Evolutionary conservation across 2,797 vertebrate genomes (phyloP), one percentile per base, ranked within the genome.

Genomic region (Enteromius afrohamiltoni): DNA sequence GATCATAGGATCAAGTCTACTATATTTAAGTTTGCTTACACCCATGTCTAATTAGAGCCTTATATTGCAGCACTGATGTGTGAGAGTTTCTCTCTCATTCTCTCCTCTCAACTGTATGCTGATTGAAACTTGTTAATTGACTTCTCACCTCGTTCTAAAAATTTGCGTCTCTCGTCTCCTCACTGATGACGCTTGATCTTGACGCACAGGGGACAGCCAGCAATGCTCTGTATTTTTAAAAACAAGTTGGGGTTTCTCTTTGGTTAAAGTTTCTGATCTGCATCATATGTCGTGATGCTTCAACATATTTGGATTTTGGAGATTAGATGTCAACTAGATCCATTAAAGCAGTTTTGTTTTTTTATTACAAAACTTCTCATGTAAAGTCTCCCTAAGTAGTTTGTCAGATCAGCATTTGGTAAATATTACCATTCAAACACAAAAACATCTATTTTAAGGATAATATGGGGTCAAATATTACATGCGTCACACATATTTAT

Each of bases 121-220:
- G 60, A 88, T 21, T 79, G 49, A 85, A 75, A 88, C 77, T 60
- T 83, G 87, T 82, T 87, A 89, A 89, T 86, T 87, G 77, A 86
- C 84, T 88, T 89, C 87, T 87, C 88, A 77, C 87, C 84, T 77
- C 14, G 19, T 71, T 83, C 60, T 75, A 65, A 70, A 62, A 65
- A 80, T 51, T 10, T 40, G 34, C 34, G 42, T 37, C 58, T 77
- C 58, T 77, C 49, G 6, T 79, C 70, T 85, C 69, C 34, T 76
- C 31, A 58, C 84, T 70, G 68, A 71, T 83, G 60, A 62, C 26
- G 26, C n/a, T 62, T 62, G 26, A 13, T 62, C 60, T 62, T 16
- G 60, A 64, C 6, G 60, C 51, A 69, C 40, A 60, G 7, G 82
- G 21, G 1, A 16, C 19, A 64, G 13, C 45, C 37, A 40, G 11